Percentiles rank a stretch among this genome's conserved stretches.
Conservation (phyloP, 1,140 invertebrate species). For the Pseudomyrmex sp. region DNA sequence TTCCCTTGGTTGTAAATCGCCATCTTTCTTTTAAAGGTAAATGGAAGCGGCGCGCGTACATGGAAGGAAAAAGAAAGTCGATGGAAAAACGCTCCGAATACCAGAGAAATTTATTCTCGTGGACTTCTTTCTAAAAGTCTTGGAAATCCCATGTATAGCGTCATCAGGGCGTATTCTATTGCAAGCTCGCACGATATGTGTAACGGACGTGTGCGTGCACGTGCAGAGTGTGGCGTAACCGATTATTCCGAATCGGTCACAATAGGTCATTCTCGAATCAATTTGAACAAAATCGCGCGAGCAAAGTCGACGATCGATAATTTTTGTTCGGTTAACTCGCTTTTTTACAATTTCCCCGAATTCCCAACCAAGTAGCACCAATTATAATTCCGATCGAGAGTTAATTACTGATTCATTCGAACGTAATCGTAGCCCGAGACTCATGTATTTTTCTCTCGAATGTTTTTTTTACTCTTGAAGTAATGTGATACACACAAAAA, state of each 20-base stretch:
- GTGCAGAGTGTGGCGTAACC: conserved; percentile 25
- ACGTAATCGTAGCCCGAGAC: conserved; percentile 10
- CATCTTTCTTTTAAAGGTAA: too few relatives aligned
- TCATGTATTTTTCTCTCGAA: background rate
- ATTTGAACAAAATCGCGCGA: too few relatives aligned
- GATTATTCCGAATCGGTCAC: conserved; percentile 34
- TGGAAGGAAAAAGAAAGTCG: background rate
- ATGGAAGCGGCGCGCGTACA: too few relatives aligned
- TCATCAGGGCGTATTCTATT: conserved; percentile 58
- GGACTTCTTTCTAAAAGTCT: conserved; percentile 55
- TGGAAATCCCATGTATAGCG: conserved; percentile 72
- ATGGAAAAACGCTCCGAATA: background rate
- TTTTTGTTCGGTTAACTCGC: conserved; percentile 4
- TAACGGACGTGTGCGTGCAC: conserved; percentile 7
- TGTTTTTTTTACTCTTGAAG: too few relatives aligned
- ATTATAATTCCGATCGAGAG: background rate
- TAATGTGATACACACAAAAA: too few relatives aligned
- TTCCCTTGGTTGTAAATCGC: too few relatives aligned
- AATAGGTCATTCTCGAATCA: too few relatives aligned
- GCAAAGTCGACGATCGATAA: too few relatives aligned
- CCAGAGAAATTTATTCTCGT: conserved; percentile 33
- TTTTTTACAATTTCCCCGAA: background rate
- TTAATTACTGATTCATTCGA: conserved; percentile 12
- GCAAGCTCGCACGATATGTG: conserved; percentile 22
- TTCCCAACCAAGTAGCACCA: background rate